Evolutionary conservation across 2,113 vertebrate species (phyloP).

Genomic region (Oceanites oceanicus): DNA sequence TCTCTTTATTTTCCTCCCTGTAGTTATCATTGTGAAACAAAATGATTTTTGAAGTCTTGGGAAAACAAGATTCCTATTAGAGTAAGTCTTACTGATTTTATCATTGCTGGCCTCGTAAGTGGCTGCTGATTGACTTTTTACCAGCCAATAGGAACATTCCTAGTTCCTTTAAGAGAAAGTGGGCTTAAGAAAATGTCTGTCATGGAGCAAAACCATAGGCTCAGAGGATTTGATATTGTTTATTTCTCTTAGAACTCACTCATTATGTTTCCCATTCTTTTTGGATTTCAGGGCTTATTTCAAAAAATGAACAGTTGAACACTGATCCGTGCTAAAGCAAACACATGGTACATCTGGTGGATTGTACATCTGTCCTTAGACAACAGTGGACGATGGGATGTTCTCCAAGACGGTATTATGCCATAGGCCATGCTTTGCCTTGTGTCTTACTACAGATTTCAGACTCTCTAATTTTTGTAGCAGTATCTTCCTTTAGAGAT

Average conservation of each 20-base stretch:
- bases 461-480: background rate
- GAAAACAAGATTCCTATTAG: constrained; percentile 56
- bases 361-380: constrained; percentile 54
- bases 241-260: constrained; percentile 64
- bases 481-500: background rate
- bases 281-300: constrained; percentile 69
- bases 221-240: constrained; percentile 61
- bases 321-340: constrained; percentile 60
- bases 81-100: constrained; percentile 66
- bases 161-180: constrained; percentile 57
- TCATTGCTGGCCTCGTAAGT: background rate
- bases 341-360: constrained; percentile 45
- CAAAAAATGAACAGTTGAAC: constrained; percentile 42
- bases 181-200: constrained; percentile 42
- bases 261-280: constrained; percentile 67
- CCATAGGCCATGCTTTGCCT: constrained; percentile 41
- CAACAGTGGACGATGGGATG: constrained; percentile 48
- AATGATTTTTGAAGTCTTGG: constrained; percentile 66
- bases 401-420: constrained; percentile 56
- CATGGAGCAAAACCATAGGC: constrained; percentile 35
- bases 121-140: constrained; percentile 54
- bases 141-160: constrained; percentile 21
- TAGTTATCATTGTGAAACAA: constrained; percentile 52
- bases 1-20: constrained; percentile 66
- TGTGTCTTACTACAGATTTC: constrained; percentile 29